phyloP scores from a whole-genome alignment of 2,113 vertebrate genomes.

The Camelus dromedarius region DNA sequence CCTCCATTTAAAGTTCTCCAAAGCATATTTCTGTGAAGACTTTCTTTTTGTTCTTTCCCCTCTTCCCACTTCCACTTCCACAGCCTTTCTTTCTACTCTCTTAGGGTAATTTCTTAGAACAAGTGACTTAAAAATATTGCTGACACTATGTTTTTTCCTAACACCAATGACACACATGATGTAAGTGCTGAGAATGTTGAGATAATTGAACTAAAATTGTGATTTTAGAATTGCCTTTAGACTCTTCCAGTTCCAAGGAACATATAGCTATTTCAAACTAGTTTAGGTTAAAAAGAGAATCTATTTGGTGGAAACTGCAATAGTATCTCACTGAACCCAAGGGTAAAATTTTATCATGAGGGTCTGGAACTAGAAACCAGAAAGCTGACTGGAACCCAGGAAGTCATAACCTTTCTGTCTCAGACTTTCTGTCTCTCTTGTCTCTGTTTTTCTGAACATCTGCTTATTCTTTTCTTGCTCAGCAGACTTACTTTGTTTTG shows the following conservation, averaged over 20 bases:
- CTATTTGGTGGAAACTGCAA: not conserved
- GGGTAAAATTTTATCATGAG: not conserved
- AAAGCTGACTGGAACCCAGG: not conserved
- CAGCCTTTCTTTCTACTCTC: not conserved
- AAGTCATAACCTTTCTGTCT: not conserved
- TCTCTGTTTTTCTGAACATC: not conserved
- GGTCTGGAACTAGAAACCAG: not conserved
- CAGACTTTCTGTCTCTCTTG: not conserved
- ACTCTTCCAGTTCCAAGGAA: not conserved
- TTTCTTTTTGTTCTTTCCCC: not conserved
- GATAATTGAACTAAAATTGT: slow-evolving; percentile 37
- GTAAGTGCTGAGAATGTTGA: slow-evolving; percentile 5
- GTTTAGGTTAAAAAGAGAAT: not conserved
- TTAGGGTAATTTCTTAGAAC: slow-evolving; percentile 25
- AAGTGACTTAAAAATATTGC: slow-evolving; percentile 22
- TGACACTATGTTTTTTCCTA: not conserved
- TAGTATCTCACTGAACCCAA: not conserved
- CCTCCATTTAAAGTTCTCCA: not conserved
- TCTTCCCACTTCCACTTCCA: not conserved
- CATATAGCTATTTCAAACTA: not conserved
- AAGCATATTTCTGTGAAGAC: not conserved
- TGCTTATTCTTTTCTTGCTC: not conserved
- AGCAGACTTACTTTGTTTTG: not conserved
- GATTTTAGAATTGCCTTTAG: slow-evolving; percentile 29
- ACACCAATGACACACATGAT: not conserved